Evolutionary conservation across 2,797 vertebrate genomes (phyloP).

Genomic region (Poecilia gillii): DNA sequence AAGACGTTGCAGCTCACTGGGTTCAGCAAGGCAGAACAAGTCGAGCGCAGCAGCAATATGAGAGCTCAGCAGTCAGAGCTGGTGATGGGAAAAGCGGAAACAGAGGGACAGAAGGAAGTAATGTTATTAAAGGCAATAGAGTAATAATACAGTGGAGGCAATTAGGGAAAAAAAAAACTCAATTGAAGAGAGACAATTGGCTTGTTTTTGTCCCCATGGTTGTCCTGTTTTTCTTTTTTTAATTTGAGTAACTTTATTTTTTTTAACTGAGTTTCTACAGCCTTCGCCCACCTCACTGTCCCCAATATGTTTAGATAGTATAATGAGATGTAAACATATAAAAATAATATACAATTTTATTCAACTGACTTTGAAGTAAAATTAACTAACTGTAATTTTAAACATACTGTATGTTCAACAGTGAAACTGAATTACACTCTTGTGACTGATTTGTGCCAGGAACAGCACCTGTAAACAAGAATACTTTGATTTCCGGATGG

Average conservation of each 20-base stretch:
- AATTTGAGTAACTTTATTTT: slow-evolving; percentile 71
- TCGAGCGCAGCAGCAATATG: slow-evolving; percentile 57
- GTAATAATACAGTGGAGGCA: not conserved
- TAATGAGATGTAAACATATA: not conserved
- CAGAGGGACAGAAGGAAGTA: not conserved
- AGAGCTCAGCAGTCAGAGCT: slow-evolving; percentile 41
- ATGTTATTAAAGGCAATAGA: not conserved
- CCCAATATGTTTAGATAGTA: not conserved
- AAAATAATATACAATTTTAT: not conserved
- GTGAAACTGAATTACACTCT: not conserved
- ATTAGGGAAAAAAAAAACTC: not conserved
- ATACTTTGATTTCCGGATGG: not conserved
- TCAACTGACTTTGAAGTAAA: not conserved
- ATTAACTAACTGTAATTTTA: not conserved
- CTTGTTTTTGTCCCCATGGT: not conserved
- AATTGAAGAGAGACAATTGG: not conserved
- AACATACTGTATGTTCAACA: not conserved
- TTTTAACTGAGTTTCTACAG: slow-evolving; percentile 12
- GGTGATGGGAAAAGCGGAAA: slow-evolving; percentile 21
- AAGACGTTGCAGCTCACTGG: slow-evolving; percentile 44
- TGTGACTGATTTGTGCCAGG: not conserved
- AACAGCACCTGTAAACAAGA: not conserved
- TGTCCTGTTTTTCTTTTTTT: not conserved
- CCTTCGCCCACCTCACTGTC: not conserved
- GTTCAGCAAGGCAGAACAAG: slow-evolving; percentile 37